Evolutionary conservation across 1,140 invertebrate species (phyloP).

Genomic region (Rhyzopertha dominica): DNA sequence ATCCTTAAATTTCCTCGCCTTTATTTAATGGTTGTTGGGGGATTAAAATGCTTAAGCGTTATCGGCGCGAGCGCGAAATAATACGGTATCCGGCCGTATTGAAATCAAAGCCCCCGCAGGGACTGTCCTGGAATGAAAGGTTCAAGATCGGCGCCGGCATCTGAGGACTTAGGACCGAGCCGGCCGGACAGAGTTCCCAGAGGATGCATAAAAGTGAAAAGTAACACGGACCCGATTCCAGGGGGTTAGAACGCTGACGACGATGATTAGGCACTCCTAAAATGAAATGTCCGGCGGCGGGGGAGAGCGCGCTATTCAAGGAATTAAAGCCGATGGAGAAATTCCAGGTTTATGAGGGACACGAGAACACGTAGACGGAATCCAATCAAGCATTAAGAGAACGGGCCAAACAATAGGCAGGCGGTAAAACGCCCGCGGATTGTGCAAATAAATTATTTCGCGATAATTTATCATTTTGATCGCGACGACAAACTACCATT

Average conservation of each 20-base stretch:
- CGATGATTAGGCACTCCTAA: slow-evolving; percentile 23
- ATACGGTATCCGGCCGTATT: slow-evolving; percentile 28
- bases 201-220: slow-evolving; percentile 42
- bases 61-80: slow-evolving; percentile 18
- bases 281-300: slow-evolving; percentile 18
- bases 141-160: slow-evolving; percentile 19
- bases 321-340: slow-evolving; percentile 19
- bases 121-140: slow-evolving; percentile 30
- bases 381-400: too few relatives aligned
- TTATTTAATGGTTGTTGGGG: slow-evolving; percentile 17
- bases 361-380: too few relatives aligned
- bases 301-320: slow-evolving; percentile 11
- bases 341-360: too few relatives aligned
- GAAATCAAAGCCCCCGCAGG: slow-evolving; percentile 36
- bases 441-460: too few relatives aligned
- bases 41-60: slow-evolving; percentile 19
- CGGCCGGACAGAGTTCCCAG: slow-evolving; percentile 35
- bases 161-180: slow-evolving; percentile 32
- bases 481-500: too few relatives aligned
- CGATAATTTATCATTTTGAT: too few relatives aligned
- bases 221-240: slow-evolving; percentile 28
- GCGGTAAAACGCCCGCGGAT: too few relatives aligned
- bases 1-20: slow-evolving; percentile 12
- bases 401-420: too few relatives aligned
- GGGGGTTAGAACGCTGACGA: slow-evolving; percentile 17